Evolutionary conservation across 1,140 invertebrate genomes (phyloP), one percentile per base, ranked within the genome.

Genomic region (Drosophila cardini): DNA sequence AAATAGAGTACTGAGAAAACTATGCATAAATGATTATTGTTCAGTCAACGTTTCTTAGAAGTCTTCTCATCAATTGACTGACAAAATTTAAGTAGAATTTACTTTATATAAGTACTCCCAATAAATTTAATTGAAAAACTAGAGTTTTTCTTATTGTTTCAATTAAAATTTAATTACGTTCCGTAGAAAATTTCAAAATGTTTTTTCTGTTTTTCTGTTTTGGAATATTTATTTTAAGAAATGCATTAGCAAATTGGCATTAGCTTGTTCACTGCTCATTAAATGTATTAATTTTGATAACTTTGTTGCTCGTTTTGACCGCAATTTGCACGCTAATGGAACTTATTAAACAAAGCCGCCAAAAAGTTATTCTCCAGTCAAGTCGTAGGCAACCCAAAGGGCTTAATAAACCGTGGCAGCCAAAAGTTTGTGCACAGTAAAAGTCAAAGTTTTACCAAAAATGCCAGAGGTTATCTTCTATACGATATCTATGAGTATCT

Each of bases 251-350:
- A 38, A 46, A 21, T 45, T n/a, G 9, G 15, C 7, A 6, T 34
- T 21, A 62, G 5, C 30, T 48, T n/a, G 46, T 38, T 69, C 5
- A 26, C 16, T 45, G 13, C 16, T 61, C 34, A 16, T 64, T 32
- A 63, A 80, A 68, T 46, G 26, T 58, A 40, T 70, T 61, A 60
- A 53, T 78, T 81, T 21, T 56, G 34, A 32, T 72, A 67, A 53
- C 53, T 84, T 80, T 74, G n/a, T 42, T 45, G 58, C 62, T 58
- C 48, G 69, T 72, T 72, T 61, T 65, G 56, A 67, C 71, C 72
- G 60, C 67, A 78, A 85, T 78, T 85, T 85, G 55, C 52, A 68
- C 76, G 67, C 67, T 78, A 82, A 81, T 87, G 60, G 65, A 78
- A 72, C 63, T 78, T 78, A 72, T 86, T 82, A 67, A 75, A 76